Evolutionary conservation across 2,113 vertebrate genomes (phyloP).

Genomic region (Capreolus pygargus): DNA sequence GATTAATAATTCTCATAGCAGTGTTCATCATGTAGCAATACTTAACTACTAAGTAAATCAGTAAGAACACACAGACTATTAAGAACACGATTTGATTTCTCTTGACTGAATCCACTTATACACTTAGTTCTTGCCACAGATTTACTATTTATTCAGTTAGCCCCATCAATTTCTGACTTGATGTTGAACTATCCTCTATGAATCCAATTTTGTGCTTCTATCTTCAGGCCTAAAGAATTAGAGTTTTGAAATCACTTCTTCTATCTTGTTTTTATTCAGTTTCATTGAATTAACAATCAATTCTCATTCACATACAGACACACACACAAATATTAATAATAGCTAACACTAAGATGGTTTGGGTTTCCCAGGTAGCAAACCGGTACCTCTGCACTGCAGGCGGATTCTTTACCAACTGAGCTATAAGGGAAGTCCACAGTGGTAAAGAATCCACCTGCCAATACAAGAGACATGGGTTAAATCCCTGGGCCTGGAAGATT

Average conservation of each 20-base stretch:
- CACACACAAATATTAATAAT: neutral
- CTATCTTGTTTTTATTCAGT: neutral
- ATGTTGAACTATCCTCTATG: neutral
- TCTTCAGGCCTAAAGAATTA: neutral
- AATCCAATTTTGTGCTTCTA: conserved; percentile 8
- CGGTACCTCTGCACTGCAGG: neutral
- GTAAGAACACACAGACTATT: neutral
- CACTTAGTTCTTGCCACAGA: neutral
- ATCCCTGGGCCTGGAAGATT: neutral
- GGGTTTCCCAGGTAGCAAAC: neutral
- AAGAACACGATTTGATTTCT: neutral
- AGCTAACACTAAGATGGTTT: neutral
- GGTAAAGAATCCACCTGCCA: neutral
- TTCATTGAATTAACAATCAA: neutral
- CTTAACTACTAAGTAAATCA: neutral
- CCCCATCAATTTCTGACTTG: neutral
- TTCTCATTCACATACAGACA: neutral
- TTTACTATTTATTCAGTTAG: neutral
- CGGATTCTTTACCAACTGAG: neutral
- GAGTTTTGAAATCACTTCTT: neutral
- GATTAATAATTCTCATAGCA: neutral
- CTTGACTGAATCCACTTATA: neutral
- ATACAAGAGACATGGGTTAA: neutral
- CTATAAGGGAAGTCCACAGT: neutral
- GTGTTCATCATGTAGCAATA: neutral